Percentiles rank a stretch among this genome's conserved stretches.
Conservation (phyloP, 2,888 invertebrate species). For the Cyclophora albipunctata region DNA sequence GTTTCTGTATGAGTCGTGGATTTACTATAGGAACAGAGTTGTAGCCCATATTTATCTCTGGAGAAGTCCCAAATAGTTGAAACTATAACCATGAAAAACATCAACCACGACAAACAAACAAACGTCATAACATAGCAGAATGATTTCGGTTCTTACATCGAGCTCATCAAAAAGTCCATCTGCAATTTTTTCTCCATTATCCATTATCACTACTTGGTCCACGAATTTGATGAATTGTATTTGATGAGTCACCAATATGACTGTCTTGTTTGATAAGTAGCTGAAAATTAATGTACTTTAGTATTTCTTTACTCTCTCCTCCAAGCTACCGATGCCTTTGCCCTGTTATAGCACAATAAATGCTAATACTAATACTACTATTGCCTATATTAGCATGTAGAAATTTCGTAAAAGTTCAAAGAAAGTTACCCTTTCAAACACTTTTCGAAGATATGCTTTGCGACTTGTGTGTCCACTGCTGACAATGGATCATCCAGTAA, state of each 20-base stretch:
- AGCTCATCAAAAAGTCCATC: constrained; percentile 53
- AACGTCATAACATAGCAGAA: too few relatives aligned
- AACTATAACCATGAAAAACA: too few relatives aligned
- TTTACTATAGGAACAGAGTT: too few relatives aligned
- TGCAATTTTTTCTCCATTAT: constrained; percentile 52
- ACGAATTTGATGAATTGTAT: constrained; percentile 84
- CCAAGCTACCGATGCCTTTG: too few relatives aligned
- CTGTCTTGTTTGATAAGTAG: constrained; percentile 79
- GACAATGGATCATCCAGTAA: constrained; percentile 84
- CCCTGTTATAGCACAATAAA: too few relatives aligned
- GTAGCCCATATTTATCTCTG: background rate
- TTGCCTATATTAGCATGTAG: too few relatives aligned
- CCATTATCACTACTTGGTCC: constrained; percentile 72
- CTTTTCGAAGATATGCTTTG: constrained; percentile 80
- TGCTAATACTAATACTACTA: too few relatives aligned
- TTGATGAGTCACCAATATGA: constrained; percentile 89
- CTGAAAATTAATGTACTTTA: constrained; percentile 21
- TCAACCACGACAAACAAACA: too few relatives aligned
- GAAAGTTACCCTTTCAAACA: constrained; percentile 71
- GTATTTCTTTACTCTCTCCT: too few relatives aligned
- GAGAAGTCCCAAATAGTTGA: too few relatives aligned
- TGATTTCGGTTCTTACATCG: constrained; percentile 32
- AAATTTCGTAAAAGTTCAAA: too few relatives aligned
- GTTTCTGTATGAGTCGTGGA: too few relatives aligned
- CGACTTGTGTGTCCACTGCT: constrained; percentile 83